A percentile compares a stretch with the other conserved stretches of the same genome.
phyloP scores from a whole-genome alignment of 2,888 invertebrate species.

The Metellina segmentata region DNA sequence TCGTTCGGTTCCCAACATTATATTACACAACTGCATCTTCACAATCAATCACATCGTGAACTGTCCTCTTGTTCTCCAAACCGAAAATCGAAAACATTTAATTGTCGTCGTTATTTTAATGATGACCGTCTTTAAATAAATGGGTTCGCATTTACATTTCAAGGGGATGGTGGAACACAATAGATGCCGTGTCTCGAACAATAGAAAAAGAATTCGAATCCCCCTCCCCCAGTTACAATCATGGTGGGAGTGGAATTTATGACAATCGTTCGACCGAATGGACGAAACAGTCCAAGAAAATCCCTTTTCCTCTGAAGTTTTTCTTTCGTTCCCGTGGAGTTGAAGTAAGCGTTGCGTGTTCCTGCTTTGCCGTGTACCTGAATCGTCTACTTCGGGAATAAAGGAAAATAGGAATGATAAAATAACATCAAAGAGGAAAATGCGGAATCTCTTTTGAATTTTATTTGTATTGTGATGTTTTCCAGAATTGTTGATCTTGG shows the following conservation, averaged over 20 bases:
- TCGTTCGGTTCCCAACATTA: background rate
- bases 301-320: background rate
- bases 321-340: constrained; percentile 14
- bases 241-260: constrained; percentile 32
- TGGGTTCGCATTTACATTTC: constrained; percentile 18
- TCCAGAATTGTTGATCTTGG: constrained; percentile 4
- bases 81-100: constrained; percentile 30
- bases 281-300: background rate
- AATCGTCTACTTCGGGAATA: background rate
- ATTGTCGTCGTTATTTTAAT: constrained; percentile 63
- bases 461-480: constrained; percentile 19
- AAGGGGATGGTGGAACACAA: background rate
- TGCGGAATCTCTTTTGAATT: background rate
- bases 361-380: background rate
- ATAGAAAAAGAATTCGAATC: background rate
- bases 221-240: background rate
- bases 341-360: constrained; percentile 14
- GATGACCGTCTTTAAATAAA: constrained; percentile 28
- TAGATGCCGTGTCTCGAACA: constrained; percentile 3
- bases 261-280: constrained; percentile 22
- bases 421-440: background rate
- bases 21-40: background rate
- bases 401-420: background rate
- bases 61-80: background rate
- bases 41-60: background rate